A percentile compares a stretch with the other conserved stretches of the same genome.
These are phyloP conservation scores for Todiramphus chloris DNA, from an alignment of 2,113 vertebrate genomes.

Conservation along the genomic window DNA sequence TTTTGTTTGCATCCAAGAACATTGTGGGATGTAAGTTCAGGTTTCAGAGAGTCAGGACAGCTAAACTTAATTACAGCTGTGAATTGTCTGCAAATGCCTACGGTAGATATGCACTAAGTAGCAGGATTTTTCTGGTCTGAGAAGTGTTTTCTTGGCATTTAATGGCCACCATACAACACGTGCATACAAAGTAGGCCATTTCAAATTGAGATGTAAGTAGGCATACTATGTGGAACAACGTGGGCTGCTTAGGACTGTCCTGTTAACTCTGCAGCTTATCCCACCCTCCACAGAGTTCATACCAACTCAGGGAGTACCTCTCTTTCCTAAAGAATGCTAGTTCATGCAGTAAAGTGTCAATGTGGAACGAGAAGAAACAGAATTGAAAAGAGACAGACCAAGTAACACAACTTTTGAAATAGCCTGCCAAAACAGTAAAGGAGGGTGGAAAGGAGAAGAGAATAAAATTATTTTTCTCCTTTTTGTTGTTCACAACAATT, in stretches of 20 bases:
- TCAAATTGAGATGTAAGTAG: background rate
- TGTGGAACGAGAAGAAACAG: background rate
- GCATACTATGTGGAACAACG: background rate
- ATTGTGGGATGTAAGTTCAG: constrained; percentile 16
- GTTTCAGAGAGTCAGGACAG: constrained; percentile 35
- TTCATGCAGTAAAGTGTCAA: background rate
- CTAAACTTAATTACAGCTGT: constrained; percentile 33
- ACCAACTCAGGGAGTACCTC: background rate
- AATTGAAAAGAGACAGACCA: background rate
- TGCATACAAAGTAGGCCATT: background rate
- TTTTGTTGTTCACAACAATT: background rate
- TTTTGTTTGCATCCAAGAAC: background rate
- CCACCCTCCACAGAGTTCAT: background rate
- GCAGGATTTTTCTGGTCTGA: background rate
- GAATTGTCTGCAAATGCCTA: constrained; percentile 9
- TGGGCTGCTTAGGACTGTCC: background rate
- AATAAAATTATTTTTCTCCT: background rate
- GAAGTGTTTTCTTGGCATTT: background rate
- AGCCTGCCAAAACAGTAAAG: background rate
- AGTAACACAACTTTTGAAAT: background rate
- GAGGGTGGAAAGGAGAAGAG: background rate
- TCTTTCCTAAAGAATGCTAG: background rate
- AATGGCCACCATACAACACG: background rate
- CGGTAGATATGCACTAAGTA: background rate
- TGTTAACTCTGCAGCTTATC: background rate